phyloP scores from a whole-genome alignment of 2,888 invertebrate species.

The Eupithecia tripunctaria region DNA sequence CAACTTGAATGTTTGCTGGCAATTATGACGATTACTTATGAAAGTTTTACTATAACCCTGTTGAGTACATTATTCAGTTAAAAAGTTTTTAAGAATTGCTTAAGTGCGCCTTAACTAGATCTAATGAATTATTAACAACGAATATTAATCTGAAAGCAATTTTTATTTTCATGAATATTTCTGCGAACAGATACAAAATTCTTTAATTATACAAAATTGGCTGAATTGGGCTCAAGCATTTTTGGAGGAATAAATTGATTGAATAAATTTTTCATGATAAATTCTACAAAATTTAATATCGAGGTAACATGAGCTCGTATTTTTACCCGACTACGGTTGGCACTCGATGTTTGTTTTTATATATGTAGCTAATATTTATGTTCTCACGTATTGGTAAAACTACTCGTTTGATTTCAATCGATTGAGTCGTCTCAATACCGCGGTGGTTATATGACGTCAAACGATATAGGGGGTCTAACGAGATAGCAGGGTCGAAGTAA shows the following conservation, averaged over 20 bases:
- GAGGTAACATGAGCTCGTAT: neutral
- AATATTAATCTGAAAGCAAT: neutral
- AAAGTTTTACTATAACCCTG: constrained; percentile 23
- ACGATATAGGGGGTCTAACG: no score
- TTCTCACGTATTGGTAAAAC: no score
- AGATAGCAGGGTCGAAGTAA: no score
- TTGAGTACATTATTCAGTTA: constrained; percentile 13
- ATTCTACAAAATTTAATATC: neutral
- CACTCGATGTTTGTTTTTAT: no score
- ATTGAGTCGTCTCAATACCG: no score
- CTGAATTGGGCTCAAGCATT: neutral
- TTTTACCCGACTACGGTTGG: no score
- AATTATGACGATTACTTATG: constrained; percentile 21
- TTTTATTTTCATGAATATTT: neutral
- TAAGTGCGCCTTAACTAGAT: neutral
- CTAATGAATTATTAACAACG: neutral
- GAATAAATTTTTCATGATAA: neutral
- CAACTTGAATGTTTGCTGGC: constrained; percentile 22
- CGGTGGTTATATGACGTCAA: no score
- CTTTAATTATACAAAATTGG: neutral
- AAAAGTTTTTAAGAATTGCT: constrained; percentile 23
- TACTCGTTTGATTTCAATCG: no score
- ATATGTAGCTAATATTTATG: no score
- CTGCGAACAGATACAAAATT: neutral
- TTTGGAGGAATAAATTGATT: neutral